Percentiles rank a stretch among this genome's conserved stretches.
Evolutionary conservation across 2,797 vertebrate genomes (phyloP).

Genomic region (Hyperoplus lanceolatus): DNA sequence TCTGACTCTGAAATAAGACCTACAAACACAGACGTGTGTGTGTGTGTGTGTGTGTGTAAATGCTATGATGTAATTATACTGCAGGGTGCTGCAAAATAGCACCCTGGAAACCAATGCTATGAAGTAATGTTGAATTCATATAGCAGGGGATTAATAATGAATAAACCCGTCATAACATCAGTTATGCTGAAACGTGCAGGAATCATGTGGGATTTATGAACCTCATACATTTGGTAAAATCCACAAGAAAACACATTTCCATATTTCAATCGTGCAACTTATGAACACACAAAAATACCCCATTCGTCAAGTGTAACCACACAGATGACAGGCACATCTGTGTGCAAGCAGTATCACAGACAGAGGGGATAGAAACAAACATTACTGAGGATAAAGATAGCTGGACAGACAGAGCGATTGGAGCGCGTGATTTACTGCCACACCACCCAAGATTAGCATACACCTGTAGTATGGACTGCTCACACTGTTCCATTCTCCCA

Average conservation of each 20-base stretch:
- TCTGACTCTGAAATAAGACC: conserved; percentile 69
- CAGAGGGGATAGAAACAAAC: conserved; percentile 10
- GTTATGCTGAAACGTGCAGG: conserved; percentile 47
- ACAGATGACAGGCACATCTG: conserved; percentile 10
- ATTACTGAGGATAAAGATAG: conserved; percentile 16
- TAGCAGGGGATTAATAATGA: conserved; percentile 67
- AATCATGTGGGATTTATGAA: conserved; percentile 38
- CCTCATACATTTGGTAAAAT: conserved; percentile 36
- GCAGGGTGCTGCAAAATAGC: conserved; percentile 57
- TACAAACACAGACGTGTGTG: conserved; percentile 2
- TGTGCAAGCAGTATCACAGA: conserved; percentile 12
- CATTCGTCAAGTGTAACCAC: conserved; percentile 32
- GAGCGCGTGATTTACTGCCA: conserved; percentile 52
- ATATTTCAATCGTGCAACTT: conserved; percentile 31
- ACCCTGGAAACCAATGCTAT: conserved; percentile 59
- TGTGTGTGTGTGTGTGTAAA: conserved; percentile 11
- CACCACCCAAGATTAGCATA: conserved; percentile 44
- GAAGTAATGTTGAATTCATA: conserved; percentile 55
- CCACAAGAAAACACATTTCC: conserved; percentile 22
- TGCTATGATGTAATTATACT: conserved; percentile 69
- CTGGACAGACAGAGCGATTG: conserved; percentile 18
- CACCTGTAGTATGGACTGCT: conserved; percentile 66
- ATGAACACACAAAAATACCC: conserved; percentile 14
- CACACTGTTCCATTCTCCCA: conserved; percentile 26
- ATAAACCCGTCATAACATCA: conserved; percentile 46